Conservation (phyloP, 64 coral and sea anemone species). For the Pocillopora damicornis region DNA sequence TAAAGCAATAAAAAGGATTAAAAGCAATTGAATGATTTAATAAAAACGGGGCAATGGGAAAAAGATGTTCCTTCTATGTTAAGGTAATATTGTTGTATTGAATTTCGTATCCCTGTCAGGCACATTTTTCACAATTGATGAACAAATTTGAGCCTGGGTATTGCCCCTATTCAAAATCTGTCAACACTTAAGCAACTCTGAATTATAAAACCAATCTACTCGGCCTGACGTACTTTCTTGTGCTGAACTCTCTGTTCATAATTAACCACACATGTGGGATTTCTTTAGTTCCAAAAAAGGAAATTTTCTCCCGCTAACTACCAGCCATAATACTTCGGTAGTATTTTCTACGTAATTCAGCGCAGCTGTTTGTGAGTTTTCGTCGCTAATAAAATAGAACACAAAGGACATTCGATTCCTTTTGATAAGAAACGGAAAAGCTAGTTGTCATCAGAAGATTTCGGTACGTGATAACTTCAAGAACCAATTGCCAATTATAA, state of each 20-base stretch:
- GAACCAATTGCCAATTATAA: neutral
- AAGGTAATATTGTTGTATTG: too few relatives aligned
- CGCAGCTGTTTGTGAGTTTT: slow-evolving; percentile 14
- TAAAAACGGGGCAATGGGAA: neutral
- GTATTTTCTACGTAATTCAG: neutral
- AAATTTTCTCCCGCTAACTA: neutral
- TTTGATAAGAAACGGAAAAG: neutral
- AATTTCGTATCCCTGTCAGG: too few relatives aligned
- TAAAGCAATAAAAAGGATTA: neutral
- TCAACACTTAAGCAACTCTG: too few relatives aligned
- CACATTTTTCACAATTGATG: too few relatives aligned
- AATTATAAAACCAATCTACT: too few relatives aligned
- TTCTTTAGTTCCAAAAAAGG: neutral
- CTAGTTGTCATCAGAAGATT: slow-evolving; percentile 7
- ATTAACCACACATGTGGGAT: neutral
- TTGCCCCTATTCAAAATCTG: too few relatives aligned
- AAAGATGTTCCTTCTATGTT: neutral
- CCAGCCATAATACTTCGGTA: neutral
- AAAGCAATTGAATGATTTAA: neutral
- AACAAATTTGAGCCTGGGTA: too few relatives aligned
- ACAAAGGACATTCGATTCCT: neutral
- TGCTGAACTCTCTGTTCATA: too few relatives aligned
- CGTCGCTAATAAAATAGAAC: neutral
- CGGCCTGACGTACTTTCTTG: too few relatives aligned
- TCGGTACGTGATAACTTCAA: neutral